These are phyloP conservation scores for Aphodius sticticus DNA, from an alignment of 2,888 invertebrate species.

Conservation along the genomic window DNA sequence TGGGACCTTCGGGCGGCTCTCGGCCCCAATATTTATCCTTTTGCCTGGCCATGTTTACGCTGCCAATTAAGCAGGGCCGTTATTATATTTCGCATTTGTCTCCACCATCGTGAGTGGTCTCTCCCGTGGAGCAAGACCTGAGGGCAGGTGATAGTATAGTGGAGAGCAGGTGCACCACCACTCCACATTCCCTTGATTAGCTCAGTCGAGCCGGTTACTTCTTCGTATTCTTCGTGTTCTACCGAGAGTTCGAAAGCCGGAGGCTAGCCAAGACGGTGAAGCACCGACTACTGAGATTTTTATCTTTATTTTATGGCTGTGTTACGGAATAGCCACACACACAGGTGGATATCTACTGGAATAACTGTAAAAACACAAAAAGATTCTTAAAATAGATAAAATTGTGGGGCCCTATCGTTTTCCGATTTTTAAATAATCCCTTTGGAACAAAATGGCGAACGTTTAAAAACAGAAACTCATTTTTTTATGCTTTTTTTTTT, in stretches of 20 bases:
- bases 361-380: too few relatives aligned
- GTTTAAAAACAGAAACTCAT: too few relatives aligned
- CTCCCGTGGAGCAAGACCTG: conserved; percentile 15
- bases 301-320: background rate
- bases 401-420: too few relatives aligned
- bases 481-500: too few relatives aligned
- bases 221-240: background rate
- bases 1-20: conserved; percentile 5
- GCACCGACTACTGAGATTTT: background rate
- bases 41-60: conserved; percentile 16
- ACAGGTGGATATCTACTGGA: too few relatives aligned
- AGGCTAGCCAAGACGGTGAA: background rate
- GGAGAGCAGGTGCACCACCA: conserved; percentile 17
- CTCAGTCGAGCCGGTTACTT: background rate
- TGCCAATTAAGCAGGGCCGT: conserved; percentile 25
- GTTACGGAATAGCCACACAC: background rate
- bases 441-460: too few relatives aligned
- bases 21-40: conserved; percentile 18
- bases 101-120: conserved; percentile 17
- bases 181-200: background rate
- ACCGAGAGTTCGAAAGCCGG: background rate
- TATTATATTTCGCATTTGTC: conserved; percentile 28
- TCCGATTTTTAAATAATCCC: too few relatives aligned
- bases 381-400: too few relatives aligned
- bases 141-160: conserved; percentile 13